Percentiles rank a stretch among this genome's conserved stretches.
Conservation (phyloP, 2,113 vertebrate species). For the Camelus bactrianus region DNA sequence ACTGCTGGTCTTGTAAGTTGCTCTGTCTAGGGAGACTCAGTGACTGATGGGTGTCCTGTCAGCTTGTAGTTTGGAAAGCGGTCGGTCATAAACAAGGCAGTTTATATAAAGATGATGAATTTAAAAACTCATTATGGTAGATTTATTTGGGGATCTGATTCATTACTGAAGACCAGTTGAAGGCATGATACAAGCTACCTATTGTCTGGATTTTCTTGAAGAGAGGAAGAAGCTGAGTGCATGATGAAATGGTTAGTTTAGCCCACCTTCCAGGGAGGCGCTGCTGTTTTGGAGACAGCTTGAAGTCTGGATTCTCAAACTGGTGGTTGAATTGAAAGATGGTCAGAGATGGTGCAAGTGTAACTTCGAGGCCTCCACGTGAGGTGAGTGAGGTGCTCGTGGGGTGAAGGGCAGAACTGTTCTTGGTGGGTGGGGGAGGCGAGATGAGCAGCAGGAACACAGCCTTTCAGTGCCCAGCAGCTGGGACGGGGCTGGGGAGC, state of each 20-base stretch:
- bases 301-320: constrained; percentile 21
- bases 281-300: neutral
- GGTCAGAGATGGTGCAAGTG: accelerated
- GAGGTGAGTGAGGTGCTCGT: neutral
- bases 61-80: neutral
- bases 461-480: neutral
- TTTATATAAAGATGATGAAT: constrained; percentile 25
- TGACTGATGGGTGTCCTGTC: neutral
- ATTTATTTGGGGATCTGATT: neutral
- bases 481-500: neutral
- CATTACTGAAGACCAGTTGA: neutral
- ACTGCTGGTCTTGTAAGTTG: neutral
- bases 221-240: neutral
- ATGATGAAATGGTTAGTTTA: neutral
- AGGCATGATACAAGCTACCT: neutral
- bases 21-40: neutral
- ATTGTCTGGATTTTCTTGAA: neutral
- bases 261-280: neutral
- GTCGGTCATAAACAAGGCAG: neutral
- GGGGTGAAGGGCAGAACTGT: neutral
- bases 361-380: neutral
- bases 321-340: neutral
- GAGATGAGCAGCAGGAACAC: neutral
- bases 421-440: neutral
- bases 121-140: neutral